These are phyloP conservation scores for Penelope pileata DNA, from an alignment of 2,113 vertebrate genomes.

Conservation along the genomic window DNA sequence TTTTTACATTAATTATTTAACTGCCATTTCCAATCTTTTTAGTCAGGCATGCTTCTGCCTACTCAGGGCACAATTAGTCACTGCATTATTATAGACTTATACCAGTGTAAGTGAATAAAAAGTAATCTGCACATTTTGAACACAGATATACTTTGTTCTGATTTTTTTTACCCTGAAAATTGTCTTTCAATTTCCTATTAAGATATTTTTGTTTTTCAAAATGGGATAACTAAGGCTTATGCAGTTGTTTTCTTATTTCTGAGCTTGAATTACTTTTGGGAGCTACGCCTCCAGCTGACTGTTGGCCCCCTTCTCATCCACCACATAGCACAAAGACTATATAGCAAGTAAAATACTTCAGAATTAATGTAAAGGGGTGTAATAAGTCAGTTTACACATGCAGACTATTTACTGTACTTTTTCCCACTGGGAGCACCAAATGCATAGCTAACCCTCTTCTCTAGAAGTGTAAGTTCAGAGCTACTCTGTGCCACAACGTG, in stretches of 20 bases:
- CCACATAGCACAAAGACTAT: neutral
- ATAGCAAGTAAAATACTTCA: neutral
- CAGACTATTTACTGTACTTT: neutral
- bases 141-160: neutral
- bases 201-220: neutral
- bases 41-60: slow-evolving; percentile 1
- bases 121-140: neutral
- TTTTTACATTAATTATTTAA: slow-evolving; percentile 54
- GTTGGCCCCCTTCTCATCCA: neutral
- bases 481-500: accelerated
- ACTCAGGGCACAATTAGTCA: slow-evolving; percentile 38
- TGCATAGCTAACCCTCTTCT: neutral
- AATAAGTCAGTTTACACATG: neutral
- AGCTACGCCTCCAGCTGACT: neutral
- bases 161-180: neutral
- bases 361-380: neutral
- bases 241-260: neutral
- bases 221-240: neutral
- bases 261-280: neutral
- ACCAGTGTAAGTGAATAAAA: slow-evolving; percentile 13
- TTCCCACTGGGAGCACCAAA: neutral
- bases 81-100: slow-evolving; percentile 17
- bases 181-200: neutral
- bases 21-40: slow-evolving; percentile 14
- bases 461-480: neutral